Base-by-base conservation (phyloP, 2,113 vertebrate genomes). In the Mionectes macconnelli region DNA sequence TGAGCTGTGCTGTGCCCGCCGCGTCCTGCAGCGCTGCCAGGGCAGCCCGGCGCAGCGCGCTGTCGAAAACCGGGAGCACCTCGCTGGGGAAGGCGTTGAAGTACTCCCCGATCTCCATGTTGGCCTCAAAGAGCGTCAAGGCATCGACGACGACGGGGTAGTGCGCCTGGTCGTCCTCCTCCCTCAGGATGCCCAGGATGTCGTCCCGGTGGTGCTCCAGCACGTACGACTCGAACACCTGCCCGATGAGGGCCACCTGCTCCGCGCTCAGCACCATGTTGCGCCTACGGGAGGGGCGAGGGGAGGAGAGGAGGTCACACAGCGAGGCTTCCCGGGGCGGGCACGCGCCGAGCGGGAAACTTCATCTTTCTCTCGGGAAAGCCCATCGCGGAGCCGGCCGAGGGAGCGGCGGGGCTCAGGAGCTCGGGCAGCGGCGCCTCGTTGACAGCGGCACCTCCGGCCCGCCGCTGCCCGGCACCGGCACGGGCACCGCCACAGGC, bases 31-130 rank as follows among this genome's bases (percentile, higher is more conserved):
- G 96, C 25, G 97, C 30, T 4, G 96, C 88, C 80, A 96, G 57
- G 17, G 98, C 98, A 2, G 98, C 98, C 69, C 97, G 97, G 20
- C 97, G 97, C 62, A 99, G 96, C 2, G 99, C 99, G 15, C 96
- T 97, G 93, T 99, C 98, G 78, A 99, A 99, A 55, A 99, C 21
- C 7, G 97, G 95, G 25, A 99, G 97, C 17, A 99, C 98, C 82
- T 99, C 96, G 6, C 91, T 95, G 39, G 99, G 99, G 90, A 98
- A 99, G 10, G 98, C 97, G 6, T 98, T 99, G 97, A 99, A 99
- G 94, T 98, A 99, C 68, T 99, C 99, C 24, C 98, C 99, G 42
- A 98, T 98, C 97, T 99, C 99, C 99, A 99, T 99, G 90, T 98
- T 99, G 75, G 98, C 98, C 95, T 99, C 99, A 40, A 99, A 99